These are phyloP conservation scores for Tiliqua scincoides DNA, from an alignment of 2,113 vertebrate species.

Conservation along the genomic window DNA sequence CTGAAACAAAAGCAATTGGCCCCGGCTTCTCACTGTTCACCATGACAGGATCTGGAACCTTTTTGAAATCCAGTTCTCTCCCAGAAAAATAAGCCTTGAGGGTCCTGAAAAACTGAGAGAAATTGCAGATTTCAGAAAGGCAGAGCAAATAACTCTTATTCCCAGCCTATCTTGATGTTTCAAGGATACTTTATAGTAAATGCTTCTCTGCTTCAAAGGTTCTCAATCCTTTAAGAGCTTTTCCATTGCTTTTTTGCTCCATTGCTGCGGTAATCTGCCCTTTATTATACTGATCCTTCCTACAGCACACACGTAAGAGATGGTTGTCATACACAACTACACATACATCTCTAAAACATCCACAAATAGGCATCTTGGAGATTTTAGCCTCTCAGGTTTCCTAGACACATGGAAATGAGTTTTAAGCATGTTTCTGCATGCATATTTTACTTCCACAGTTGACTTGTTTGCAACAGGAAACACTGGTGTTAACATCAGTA, in stretches of 20 bases:
- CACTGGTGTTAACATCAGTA: too few relatives aligned
- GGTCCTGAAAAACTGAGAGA: constrained; percentile 78
- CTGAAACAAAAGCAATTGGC: constrained; percentile 60
- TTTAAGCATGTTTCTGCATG: not conserved
- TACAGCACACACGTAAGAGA: not conserved
- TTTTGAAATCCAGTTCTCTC: constrained; percentile 73
- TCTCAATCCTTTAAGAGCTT: not conserved
- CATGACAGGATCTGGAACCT: constrained; percentile 60
- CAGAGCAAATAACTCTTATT: not conserved
- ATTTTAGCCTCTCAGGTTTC: not conserved
- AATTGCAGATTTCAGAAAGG: constrained; percentile 14
- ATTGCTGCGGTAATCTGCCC: not conserved
- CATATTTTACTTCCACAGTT: too few relatives aligned
- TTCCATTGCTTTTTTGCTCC: not conserved
- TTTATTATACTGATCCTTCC: not conserved
- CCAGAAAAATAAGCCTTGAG: constrained; percentile 78
- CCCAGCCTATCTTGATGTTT: not conserved
- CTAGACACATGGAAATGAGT: not conserved
- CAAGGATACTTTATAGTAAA: not conserved
- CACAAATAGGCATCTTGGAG: not conserved
- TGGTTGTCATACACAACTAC: not conserved
- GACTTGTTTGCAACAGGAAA: not conserved
- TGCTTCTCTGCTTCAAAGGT: not conserved
- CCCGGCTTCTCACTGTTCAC: constrained; percentile 60
- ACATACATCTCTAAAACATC: not conserved